Base-by-base conservation (phyloP, 2,888 invertebrate genomes). In the Phymatocera aterrima region DNA sequence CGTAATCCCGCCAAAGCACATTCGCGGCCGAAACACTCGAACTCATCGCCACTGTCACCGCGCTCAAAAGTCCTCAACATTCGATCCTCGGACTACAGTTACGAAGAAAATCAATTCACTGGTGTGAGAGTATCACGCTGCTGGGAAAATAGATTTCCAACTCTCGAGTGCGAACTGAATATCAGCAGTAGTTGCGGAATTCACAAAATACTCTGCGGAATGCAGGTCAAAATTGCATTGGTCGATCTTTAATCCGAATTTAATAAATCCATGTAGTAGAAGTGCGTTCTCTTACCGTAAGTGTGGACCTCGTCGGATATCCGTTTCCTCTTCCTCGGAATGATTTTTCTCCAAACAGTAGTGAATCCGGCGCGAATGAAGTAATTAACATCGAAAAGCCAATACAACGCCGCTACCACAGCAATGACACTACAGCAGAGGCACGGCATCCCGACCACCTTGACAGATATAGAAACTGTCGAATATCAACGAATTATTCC, bases 311-410 rank as follows among this genome's bases (percentile, higher is more conserved):
- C 60, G 18, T 75, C 57, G 28, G 54, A 57, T 12, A 75, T n/a
- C 21, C 28, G 34, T 84, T 94, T 94, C 81, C 93, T 92, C 87
- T 94, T 94, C 87, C 93, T 93, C 87, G 94, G 93, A 82, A 95
- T 94, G 74, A 95, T 85, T 83, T 93, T 92, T 0, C 94, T 94
- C 81, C 93, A 91, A 51, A 93, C 92, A 18, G 95, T 93, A 0
- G 94, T 94, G 82, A 94, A 93, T 51, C 93, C 91, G 79, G 94
- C 92, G 80, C 95, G 92, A 37, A 95, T 87, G 85, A 95, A 95
- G 84, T 96, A 95, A 85, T 95, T 94, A 2, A 95, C 94, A 90
- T 96, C 96, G 92, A 94, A 94, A 80, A 94, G 92, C 51, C 94
- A 90, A 86, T 95, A 95, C 61, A 94, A 87, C 28, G 86, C 28